Conservation (phyloP, 2,797 vertebrate genomes). For the Esox lucius region DNA sequence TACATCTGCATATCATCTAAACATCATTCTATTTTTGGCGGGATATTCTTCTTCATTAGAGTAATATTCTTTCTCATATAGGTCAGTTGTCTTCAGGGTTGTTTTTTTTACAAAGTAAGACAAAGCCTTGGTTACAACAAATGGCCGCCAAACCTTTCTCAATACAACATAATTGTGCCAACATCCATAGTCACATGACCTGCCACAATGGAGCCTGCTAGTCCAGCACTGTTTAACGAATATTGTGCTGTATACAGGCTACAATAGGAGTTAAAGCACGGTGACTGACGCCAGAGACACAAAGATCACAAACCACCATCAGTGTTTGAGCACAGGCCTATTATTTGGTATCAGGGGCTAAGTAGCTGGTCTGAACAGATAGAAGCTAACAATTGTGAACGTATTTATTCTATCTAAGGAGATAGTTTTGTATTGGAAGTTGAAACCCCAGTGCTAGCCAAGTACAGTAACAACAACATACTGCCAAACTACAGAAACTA, state of each 20-base stretch:
- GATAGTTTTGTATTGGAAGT: conserved; percentile 38
- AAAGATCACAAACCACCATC: conserved; percentile 50
- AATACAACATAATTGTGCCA: conserved; percentile 54
- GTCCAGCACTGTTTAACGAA: not conserved
- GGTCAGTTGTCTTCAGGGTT: not conserved
- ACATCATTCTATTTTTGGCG: not conserved
- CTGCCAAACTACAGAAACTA: conserved; percentile 62
- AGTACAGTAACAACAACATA: conserved; percentile 45
- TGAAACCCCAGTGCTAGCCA: conserved; percentile 32
- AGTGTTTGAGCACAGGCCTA: conserved; percentile 63
- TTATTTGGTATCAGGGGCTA: conserved; percentile 29
- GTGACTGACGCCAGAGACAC: conserved; percentile 40
- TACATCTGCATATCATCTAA: not conserved
- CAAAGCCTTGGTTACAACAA: conserved; percentile 11
- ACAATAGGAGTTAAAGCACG: conserved; percentile 27
- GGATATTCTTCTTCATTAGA: not conserved
- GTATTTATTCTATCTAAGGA: not conserved
- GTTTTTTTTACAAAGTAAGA: not conserved
- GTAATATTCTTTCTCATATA: not conserved
- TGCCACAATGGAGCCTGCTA: conserved; percentile 25
- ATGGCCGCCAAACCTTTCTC: conserved; percentile 35
- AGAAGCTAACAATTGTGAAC: not conserved
- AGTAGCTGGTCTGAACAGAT: not conserved
- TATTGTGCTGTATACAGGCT: conserved; percentile 3
- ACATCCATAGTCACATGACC: conserved; percentile 42